These are phyloP conservation scores for Castor canadensis DNA, from an alignment of 2,113 vertebrate species.

Conservation along the genomic window DNA sequence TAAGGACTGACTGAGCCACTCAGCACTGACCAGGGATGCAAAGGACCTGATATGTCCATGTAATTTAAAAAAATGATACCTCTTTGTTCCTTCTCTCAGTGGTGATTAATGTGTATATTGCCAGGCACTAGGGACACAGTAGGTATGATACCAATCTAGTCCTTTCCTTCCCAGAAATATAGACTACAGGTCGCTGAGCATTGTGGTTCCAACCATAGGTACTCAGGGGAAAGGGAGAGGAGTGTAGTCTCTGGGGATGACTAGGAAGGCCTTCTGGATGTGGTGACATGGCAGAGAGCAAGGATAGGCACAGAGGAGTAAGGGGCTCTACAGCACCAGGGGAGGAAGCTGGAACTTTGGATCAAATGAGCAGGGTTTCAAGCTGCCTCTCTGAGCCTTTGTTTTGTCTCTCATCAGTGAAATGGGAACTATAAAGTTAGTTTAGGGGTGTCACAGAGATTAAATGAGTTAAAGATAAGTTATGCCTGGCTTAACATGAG, in stretches of 20 bases:
- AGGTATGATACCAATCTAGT: background rate
- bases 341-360: background rate
- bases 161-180: background rate
- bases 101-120: background rate
- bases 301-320: background rate
- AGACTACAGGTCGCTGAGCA: background rate
- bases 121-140: background rate
- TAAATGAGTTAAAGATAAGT: background rate
- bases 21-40: background rate
- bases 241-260: background rate
- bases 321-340: background rate
- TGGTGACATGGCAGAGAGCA: background rate
- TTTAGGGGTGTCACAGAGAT: background rate
- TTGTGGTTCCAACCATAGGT: background rate
- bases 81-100: background rate
- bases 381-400: background rate
- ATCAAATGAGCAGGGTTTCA: background rate
- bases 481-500: background rate
- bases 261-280: background rate
- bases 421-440: background rate
- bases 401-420: slow-evolving; percentile 16
- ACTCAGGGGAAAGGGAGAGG: background rate
- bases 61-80: background rate
- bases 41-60: background rate
- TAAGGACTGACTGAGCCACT: background rate